Evolutionary conservation across 2,888 invertebrate species (phyloP).

Genomic region (Rotaria socialis): DNA sequence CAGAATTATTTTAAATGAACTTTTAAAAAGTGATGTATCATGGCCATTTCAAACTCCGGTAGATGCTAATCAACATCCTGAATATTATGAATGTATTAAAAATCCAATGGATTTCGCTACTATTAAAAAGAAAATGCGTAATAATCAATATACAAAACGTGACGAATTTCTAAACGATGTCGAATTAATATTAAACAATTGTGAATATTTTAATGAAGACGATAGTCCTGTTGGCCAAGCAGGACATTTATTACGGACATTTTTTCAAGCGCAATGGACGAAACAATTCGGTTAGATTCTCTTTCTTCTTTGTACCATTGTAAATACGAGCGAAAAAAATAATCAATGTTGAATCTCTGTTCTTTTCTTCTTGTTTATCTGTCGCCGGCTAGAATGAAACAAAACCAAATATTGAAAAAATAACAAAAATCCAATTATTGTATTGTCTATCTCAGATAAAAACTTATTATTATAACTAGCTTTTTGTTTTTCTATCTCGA

Average conservation of each 20-base stretch:
- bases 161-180: conserved; percentile 88
- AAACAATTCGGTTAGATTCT: conserved; percentile 60
- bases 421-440: background rate
- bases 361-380: background rate
- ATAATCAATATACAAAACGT: conserved; percentile 42
- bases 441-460: background rate
- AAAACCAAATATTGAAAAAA: too few relatives aligned
- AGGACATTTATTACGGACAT: conserved; percentile 83
- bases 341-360: background rate
- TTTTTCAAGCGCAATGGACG: conserved; percentile 83
- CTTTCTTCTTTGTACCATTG: conserved; percentile 18
- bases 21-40: conserved; percentile 86
- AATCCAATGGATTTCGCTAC: conserved; percentile 92
- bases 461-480: too few relatives aligned
- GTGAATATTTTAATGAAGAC: conserved; percentile 95
- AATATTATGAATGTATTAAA: conserved; percentile 91
- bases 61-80: conserved; percentile 92
- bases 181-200: conserved; percentile 89
- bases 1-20: conserved; percentile 68
- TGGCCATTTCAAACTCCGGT: conserved; percentile 95
- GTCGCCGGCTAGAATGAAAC: background rate
- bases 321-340: background rate
- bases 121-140: conserved; percentile 74
- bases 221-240: conserved; percentile 94
- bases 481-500: background rate